phyloP scores from a whole-genome alignment of 1,140 invertebrate genomes.

The Venustaconcha ellipsiformis region DNA sequence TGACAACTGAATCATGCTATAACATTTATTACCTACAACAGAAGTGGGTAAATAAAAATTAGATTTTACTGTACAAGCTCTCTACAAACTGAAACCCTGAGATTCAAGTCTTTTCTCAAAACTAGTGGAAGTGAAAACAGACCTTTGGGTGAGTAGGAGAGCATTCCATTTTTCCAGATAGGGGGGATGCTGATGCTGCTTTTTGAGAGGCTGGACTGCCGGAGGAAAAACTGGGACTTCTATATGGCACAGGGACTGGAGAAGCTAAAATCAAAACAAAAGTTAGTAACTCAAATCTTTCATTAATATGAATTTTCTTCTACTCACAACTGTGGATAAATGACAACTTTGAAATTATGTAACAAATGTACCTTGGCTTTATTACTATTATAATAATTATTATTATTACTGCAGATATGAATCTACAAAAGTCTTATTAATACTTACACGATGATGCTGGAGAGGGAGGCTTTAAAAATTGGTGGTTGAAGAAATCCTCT shows the following conservation, averaged over 20 bases:
- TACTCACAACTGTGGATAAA: background rate
- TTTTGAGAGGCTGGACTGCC: conserved; percentile 58
- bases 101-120: too few relatives aligned
- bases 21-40: too few relatives aligned
- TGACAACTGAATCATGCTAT: too few relatives aligned
- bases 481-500: conserved; percentile 93
- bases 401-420: too few relatives aligned
- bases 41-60: too few relatives aligned
- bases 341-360: background rate
- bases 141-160: conserved; percentile 25
- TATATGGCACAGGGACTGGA: conserved; percentile 66
- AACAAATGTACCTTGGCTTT: background rate
- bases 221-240: conserved; percentile 57
- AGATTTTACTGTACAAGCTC: too few relatives aligned
- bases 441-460: conserved; percentile 55
- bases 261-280: conserved; percentile 52
- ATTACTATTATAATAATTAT: too few relatives aligned
- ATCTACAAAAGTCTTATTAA: too few relatives aligned
- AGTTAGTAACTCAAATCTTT: background rate
- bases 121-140: too few relatives aligned
- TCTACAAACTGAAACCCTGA: too few relatives aligned
- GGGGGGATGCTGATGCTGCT: conserved; percentile 54
- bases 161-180: conserved; percentile 51
- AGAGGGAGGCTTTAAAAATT: conserved; percentile 76
- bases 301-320: background rate